A percentile compares a stretch with the other conserved stretches of the same genome.
Evolutionary conservation across 53 echinoderm and acorn worm species (phyloP).

Genomic region (Holothuria leucospilota): DNA sequence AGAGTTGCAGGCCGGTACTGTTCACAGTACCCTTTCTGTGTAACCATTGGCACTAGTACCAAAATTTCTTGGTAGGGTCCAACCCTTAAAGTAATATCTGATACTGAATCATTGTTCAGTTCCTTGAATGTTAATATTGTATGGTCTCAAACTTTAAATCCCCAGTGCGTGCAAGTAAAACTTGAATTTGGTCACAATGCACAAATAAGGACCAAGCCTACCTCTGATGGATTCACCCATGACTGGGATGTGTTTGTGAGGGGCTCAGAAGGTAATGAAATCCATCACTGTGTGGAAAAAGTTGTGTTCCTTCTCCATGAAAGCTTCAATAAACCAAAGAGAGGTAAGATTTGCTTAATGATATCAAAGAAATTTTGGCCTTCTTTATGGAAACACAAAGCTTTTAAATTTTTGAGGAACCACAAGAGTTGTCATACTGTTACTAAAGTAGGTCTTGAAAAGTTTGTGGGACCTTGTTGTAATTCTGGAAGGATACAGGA

Average conservation of each 20-base stretch:
- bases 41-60: too few species aligned
- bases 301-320: slow-evolving; percentile 97
- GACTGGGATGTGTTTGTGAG: slow-evolving; percentile 98
- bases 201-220: slow-evolving; percentile 81
- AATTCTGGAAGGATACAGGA: too few species aligned
- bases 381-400: not conserved
- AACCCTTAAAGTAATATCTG: too few species aligned
- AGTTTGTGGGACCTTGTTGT: too few species aligned
- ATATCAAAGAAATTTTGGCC: not conserved
- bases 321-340: slow-evolving; percentile 86
- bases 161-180: slow-evolving; percentile 98
- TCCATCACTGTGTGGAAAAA: slow-evolving; percentile 94
- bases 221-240: slow-evolving; percentile 90
- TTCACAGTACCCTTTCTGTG: too few species aligned
- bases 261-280: slow-evolving; percentile 91
- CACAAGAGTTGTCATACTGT: too few species aligned
- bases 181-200: slow-evolving; percentile 97
- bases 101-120: too few species aligned
- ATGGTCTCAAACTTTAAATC: not conserved
- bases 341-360: slow-evolving; percentile 71
- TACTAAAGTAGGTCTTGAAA: too few species aligned
- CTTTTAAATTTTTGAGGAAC: too few species aligned
- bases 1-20: too few species aligned
- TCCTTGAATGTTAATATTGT: too few species aligned
- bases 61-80: too few species aligned